Base-by-base conservation (phyloP, 2,797 vertebrate genomes). In the Hyperoplus lanceolatus region DNA sequence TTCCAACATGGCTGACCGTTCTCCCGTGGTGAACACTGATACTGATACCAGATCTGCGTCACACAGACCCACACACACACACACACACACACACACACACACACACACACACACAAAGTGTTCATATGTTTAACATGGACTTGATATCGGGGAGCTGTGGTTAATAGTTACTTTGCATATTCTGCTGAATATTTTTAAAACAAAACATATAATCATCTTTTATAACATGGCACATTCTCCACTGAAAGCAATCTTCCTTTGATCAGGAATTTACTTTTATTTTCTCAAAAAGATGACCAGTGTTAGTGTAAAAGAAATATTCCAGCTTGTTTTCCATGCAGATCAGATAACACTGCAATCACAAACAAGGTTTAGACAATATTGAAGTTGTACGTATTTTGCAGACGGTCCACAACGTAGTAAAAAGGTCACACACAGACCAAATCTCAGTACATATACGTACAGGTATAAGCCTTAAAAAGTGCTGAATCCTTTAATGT, bases 1-100 rank as follows among this genome's bases (percentile, higher is more conserved):
- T 29, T 88, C 77, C 89, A 92, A 87, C 83, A 93, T 93, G 92
- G 87, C 90, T 9, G 70, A 15, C 61, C 9, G 41, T 51, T 82
- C 90, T 90, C 81, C 53, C 0, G 72, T 94, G 83, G 77, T 73
- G 41, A 88, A 89, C 81, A 85, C 76, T 50, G 82, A 93, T 90
- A 85, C 59, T 16, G 88, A 80, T 73, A 64, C 49, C 4, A 80
- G 77, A 72, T 53, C 53, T 42, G n/a, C 12, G 48, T 88, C 84
- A 75, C 59, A 15, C 29, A 29, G 2, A 29, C 29, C 2, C 29
- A 29, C 29, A 29, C 29, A 29, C 29, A 29, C 29, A 29, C 29
- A 29, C 29, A 29, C 29, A 29, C 29, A 29, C 29, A 29, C 29
- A n/a, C 29, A 29, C 29, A 29, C 29, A 29, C 29, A 29, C 29